Evolutionary conservation across 2,797 vertebrate species (phyloP), one percentile per base, ranked within the genome.

Genomic region (Percopsis omiscomaycus): DNA sequence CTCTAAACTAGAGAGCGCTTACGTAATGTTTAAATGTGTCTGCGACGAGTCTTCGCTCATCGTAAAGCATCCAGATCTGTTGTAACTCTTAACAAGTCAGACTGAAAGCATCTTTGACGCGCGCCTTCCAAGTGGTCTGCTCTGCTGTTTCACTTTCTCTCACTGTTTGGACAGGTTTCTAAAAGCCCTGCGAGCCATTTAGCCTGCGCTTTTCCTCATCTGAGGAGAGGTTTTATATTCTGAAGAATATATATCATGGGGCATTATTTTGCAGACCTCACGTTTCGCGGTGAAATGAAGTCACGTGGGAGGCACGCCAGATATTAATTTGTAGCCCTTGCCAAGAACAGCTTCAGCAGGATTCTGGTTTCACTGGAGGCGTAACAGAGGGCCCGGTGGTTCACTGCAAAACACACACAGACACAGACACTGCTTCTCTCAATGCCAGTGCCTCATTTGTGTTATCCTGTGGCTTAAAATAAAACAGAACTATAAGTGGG

Each of bases 21-120:
- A 81, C 66, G 73, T 87, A 90, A 89, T 87, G 80, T 84, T 89
- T 80, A 82, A 73, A 83, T 86, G 81, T 75, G 78, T 80, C 70
- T 76, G 67, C 71, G 68, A 74, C 77, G 70, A 74, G 75, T 80
- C 70, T 79, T 80, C 77, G 84, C 77, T 82, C 52, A 61, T 72
- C 5, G 69, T 80, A 79, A 81, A 66, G 84, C 71, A 76, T 66
- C 75, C 45, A 70, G 80, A 73, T 71, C 76, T 80, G 76, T 67
- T 72, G 68, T 86, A 86, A 87, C 81, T 86, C 75, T 84, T 72
- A 57, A 5, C 78, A 79, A 81, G 59, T 68, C 69, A 64, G 66
- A 47, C 74, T 44, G 67, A 74, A 68, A 82, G 77, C 80, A 88
- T 81, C 85, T 87, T 85, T 69, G 80, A 55, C 54, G 30, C 15